phyloP scores from a whole-genome alignment of 2,113 vertebrate species.

The Phylloscopus trochilus region DNA sequence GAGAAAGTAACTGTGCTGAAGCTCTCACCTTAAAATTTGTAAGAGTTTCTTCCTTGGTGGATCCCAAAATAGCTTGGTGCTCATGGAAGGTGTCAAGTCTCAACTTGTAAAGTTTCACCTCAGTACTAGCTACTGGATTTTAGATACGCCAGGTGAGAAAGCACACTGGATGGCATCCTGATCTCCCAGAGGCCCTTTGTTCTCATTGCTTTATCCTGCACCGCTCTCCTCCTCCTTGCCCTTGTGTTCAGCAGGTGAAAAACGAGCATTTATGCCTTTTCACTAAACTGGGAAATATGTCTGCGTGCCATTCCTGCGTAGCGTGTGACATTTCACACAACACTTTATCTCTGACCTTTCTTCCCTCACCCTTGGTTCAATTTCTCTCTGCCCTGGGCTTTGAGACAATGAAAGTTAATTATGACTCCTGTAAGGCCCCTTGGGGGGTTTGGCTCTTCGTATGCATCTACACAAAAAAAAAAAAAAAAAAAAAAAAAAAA shows the following conservation, averaged over 20 bases:
- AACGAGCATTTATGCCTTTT: neutral
- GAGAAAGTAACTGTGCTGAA: neutral
- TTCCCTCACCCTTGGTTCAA: conserved; percentile 14
- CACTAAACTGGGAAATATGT: neutral
- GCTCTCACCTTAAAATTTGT: neutral
- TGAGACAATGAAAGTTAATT: conserved; percentile 52
- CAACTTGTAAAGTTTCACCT: neutral
- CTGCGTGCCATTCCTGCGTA: neutral
- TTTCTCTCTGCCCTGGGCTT: conserved; percentile 43
- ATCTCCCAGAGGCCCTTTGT: neutral
- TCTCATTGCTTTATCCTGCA: neutral
- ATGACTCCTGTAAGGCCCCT: neutral
- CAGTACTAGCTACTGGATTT: neutral
- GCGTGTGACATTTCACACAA: conserved; percentile 13
- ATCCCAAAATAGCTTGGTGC: neutral
- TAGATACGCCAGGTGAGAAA: neutral
- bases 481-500: neutral
- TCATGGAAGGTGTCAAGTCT: neutral
- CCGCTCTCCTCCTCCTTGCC: neutral
- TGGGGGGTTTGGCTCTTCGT: neutral
- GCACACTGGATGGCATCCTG: neutral
- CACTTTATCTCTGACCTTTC: conserved; percentile 47
- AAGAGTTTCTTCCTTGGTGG: neutral
- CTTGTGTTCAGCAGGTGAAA: neutral
- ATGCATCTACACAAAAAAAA: neutral